Percentiles rank a stretch among this genome's conserved stretches.
Evolutionary conservation across 2,797 vertebrate species (phyloP).

Genomic region (Moxostoma hubbsi): DNA sequence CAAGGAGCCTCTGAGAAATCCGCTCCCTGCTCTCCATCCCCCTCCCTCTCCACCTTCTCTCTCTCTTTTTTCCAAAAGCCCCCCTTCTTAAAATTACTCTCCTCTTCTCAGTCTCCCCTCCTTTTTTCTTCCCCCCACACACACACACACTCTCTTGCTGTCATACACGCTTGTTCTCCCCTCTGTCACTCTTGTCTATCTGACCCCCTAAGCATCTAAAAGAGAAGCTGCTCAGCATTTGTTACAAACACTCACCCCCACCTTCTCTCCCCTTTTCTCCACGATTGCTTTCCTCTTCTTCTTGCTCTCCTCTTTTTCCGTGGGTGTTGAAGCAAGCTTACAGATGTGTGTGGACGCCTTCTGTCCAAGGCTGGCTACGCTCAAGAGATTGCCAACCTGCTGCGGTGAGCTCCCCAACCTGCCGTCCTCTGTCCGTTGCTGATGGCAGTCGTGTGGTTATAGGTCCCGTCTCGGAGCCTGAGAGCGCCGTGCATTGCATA

Average conservation of each 20-base stretch:
- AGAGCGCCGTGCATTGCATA: conserved; percentile 75
- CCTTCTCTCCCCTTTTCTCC: conserved; percentile 32
- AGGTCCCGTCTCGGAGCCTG: conserved; percentile 64
- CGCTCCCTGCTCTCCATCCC: conserved; percentile 36
- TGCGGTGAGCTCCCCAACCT: conserved; percentile 12
- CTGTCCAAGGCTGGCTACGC: conserved; percentile 19
- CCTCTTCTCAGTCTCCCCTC: conserved; percentile 2
- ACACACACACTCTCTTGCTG: neutral
- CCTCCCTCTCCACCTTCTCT: neutral
- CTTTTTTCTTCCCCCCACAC: conserved; percentile 19
- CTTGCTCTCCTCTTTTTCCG: conserved; percentile 57
- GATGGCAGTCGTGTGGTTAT: conserved; percentile 67
- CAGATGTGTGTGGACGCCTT: conserved; percentile 25
- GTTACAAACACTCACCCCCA: conserved; percentile 53
- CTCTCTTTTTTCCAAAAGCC: conserved; percentile 16
- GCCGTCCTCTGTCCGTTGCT: conserved; percentile 55
- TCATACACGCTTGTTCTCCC: conserved; percentile 40
- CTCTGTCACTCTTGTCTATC: conserved; percentile 56
- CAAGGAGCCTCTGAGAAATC: conserved; percentile 56
- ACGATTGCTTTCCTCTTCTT: conserved; percentile 36
- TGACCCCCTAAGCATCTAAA: conserved; percentile 58
- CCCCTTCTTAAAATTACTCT: conserved; percentile 29
- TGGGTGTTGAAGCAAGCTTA: conserved; percentile 21
- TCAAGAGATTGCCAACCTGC: conserved; percentile 12
- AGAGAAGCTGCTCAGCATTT: conserved; percentile 37